Evolutionary conservation across 2,113 vertebrate species (phyloP), one percentile per base, ranked within the genome.

Genomic region (Centrocercus urophasianus): DNA sequence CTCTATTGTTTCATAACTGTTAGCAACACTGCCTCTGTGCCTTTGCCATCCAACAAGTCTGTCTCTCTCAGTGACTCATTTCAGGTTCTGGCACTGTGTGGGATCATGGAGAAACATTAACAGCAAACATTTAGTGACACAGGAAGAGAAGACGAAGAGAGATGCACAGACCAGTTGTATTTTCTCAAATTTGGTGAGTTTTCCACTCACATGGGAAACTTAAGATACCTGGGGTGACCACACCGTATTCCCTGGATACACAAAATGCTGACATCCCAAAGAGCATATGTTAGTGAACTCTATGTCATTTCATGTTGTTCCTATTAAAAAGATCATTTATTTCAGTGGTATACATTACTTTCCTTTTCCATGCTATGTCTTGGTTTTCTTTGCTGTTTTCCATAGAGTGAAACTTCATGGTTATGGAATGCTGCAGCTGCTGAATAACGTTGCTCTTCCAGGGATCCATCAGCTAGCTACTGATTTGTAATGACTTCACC

Each of bases 41-140:
- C 43, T 86, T 83, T 91, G 85, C 79, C 52, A 83, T 94, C 90
- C 83, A 94, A 61, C 47, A 88, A 96, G 56, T 70, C 47, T 88
- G 79, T 83, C 89, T 94, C 81, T 63, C 92, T 57, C 87, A 90
- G 27, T 91, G 93, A 96, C 87, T 93, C 92, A 95, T 60, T 67
- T 67, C 82, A 79, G 76, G 76, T 85, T 94, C 89, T 96, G 94
- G 88, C 79, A 90, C 59, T 5, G 4, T 19, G 38, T 83, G 76
- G 57, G 50, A 72, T 80, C 82, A 80, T 27, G 43, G 45, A 94
- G 88, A 94, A 86, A 50, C 15, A 2, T 72, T 87, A 91, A 69
- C 63, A 80, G 85, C 89, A 96, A 89, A 86, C 0, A 3, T 59
- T 93, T 75, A 61, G 74, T 86, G 88, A 89, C 73, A 83, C 2